A percentile compares a stretch with the other conserved stretches of the same genome.
phyloP scores from a whole-genome alignment of 30 jellyfish, hydroid and myxozoan species.

The Turritopsis rubra region DNA sequence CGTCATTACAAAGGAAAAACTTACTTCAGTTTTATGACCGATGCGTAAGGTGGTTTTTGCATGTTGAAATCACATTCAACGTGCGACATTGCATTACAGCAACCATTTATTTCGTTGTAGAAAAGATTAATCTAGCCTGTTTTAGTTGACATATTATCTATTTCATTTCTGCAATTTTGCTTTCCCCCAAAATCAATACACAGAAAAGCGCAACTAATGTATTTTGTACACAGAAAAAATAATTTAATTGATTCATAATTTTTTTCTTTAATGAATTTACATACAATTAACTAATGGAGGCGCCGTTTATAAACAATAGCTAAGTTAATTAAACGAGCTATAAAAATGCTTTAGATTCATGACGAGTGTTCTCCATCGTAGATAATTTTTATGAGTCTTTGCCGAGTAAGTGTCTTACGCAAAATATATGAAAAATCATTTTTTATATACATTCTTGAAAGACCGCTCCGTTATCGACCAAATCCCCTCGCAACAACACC shows the following conservation, averaged over 20 bases:
- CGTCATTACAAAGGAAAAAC: background rate
- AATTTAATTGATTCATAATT: background rate
- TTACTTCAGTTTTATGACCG: conserved; percentile 1
- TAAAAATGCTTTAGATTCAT: background rate
- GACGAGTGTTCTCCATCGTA: background rate
- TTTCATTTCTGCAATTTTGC: background rate
- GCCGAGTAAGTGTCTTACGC: too few relatives aligned
- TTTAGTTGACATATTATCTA: too few relatives aligned
- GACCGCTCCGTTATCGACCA: too few relatives aligned
- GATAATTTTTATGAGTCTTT: too few relatives aligned
- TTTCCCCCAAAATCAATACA: background rate
- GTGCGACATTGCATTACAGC: background rate
- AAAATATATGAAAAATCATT: too few relatives aligned
- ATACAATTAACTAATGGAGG: background rate
- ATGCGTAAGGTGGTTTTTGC: conserved; percentile 17
- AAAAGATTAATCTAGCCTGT: too few relatives aligned
- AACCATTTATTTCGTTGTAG: background rate
- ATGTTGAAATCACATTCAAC: conserved; percentile 1
- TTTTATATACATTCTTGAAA: too few relatives aligned
- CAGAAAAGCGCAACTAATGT: background rate
- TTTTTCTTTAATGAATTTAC: background rate
- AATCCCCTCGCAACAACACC: too few relatives aligned
- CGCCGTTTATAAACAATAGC: background rate
- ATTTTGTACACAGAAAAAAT: background rate
- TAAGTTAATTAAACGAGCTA: background rate